Evolutionary conservation across 2,797 vertebrate genomes (phyloP), one percentile per base, ranked within the genome.

Genomic region (Hoplostethus mediterraneus): DNA sequence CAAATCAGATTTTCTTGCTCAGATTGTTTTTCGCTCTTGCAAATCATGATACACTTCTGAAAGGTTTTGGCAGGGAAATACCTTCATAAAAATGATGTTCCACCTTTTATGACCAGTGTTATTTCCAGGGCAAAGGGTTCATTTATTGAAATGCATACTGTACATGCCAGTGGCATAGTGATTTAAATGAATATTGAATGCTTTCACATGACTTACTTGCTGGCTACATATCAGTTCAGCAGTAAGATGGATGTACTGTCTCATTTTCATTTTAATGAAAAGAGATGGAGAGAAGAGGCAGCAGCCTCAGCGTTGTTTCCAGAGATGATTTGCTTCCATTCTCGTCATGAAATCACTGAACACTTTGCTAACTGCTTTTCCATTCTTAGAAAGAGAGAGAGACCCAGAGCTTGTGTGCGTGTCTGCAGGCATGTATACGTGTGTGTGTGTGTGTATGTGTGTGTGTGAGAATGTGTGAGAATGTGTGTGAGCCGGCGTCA

Each of bases 191-290:
- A 83, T 89, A 80, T 83, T 85, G 45, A 73, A 66, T 36, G 65
- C 28, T 30, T 81, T 83, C 49, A 71, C 66, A 47, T 52, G 44
- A 51, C 47, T 53, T 60, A 60, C 58, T 77, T 77, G 69, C 77
- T 14, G 5, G 71, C 53, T 45, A 63, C 57, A 38, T 61, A 71
- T 83, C 67, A 63, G 63, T 76, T 67, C 80, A 67, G 70, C 83
- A 84, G 82, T 83, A 71, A 83, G 78, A 85, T 65, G 73, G 75
- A 87, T 84, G 87, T 81, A 82, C 77, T 64, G 80, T 84, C 87
- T 86, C 82, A 86, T 82, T 86, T 86, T 83, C 76, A 87, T 90
- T 90, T 83, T 82, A 88, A 88, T 91, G 87, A 82, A 89, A 90
- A 87, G 80, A 86, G 82, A 90, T 89, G 80, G 85, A 77, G 82